Evolutionary conservation across 2,113 vertebrate genomes (phyloP).

Genomic region (Dicrurus megarhynchus): DNA sequence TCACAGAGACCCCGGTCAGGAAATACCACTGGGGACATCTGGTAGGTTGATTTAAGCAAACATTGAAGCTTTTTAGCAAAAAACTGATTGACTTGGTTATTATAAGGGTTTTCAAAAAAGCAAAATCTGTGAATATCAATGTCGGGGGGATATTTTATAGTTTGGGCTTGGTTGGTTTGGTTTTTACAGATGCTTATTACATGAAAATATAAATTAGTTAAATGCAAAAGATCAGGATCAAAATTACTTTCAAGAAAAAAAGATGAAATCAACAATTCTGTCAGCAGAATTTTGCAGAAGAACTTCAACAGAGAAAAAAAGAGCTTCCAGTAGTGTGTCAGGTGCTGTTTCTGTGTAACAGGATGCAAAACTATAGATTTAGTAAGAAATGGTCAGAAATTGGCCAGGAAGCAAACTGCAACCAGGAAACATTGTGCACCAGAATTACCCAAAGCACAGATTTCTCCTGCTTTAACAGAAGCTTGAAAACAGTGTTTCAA

Average conservation of each 20-base stretch:
- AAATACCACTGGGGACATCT: background rate
- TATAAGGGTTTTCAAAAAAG: background rate
- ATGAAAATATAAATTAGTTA: background rate
- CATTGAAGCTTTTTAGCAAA: background rate
- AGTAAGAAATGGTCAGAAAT: background rate
- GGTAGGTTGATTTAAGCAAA: background rate
- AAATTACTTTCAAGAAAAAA: background rate
- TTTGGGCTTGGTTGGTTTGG: background rate
- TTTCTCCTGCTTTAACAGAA: background rate
- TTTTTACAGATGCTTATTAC: background rate
- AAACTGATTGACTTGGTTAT: background rate
- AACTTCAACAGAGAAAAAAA: background rate
- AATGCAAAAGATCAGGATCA: background rate
- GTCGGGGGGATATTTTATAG: background rate
- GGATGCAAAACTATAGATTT: background rate
- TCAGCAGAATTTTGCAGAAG: background rate
- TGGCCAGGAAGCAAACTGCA: background rate
- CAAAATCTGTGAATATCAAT: background rate
- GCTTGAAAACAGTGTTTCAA: background rate
- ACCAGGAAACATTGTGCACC: background rate
- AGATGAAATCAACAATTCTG: background rate
- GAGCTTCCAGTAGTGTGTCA: background rate
- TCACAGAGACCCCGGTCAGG: background rate
- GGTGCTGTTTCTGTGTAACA: background rate
- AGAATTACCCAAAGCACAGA: background rate